These are phyloP conservation scores for Drosophila bifasciata DNA, from an alignment of 1,140 invertebrate genomes.

Conservation along the genomic window DNA sequence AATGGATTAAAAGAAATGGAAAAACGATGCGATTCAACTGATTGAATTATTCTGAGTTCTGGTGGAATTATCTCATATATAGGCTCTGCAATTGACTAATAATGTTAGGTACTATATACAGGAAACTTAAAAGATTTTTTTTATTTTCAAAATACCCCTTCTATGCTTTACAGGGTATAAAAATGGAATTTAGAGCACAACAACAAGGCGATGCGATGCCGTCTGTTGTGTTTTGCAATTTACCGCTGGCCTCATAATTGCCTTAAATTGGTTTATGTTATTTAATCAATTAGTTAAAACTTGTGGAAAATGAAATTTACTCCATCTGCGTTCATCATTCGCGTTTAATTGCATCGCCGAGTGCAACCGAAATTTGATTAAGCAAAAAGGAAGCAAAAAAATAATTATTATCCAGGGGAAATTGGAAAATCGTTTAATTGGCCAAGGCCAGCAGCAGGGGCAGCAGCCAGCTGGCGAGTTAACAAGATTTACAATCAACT, in stretches of 20 bases:
- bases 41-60: no score
- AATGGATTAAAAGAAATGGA: no score
- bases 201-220: constrained; percentile 1
- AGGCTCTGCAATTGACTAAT: no score
- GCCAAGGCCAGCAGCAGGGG: not conserved
- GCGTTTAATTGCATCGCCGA: constrained; percentile 26
- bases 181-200: not conserved
- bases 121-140: no score
- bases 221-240: not conserved
- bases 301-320: constrained; percentile 14
- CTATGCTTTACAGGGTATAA: no score
- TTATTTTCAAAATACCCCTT: no score
- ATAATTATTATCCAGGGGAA: constrained; percentile 21
- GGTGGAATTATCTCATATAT: no score
- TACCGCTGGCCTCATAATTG: constrained; percentile 25
- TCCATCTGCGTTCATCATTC: not conserved
- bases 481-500: constrained; percentile 35
- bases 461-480: constrained; percentile 17
- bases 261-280: constrained; percentile 39
- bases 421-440: constrained; percentile 44
- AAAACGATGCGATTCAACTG: no score
- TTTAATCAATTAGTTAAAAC: constrained; percentile 33
- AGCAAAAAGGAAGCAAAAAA: constrained; percentile 3
- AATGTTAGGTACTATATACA: no score
- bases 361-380: constrained; percentile 34